phyloP scores from a whole-genome alignment of 2,888 invertebrate species.

The Synanthedon andrenaeformis region DNA sequence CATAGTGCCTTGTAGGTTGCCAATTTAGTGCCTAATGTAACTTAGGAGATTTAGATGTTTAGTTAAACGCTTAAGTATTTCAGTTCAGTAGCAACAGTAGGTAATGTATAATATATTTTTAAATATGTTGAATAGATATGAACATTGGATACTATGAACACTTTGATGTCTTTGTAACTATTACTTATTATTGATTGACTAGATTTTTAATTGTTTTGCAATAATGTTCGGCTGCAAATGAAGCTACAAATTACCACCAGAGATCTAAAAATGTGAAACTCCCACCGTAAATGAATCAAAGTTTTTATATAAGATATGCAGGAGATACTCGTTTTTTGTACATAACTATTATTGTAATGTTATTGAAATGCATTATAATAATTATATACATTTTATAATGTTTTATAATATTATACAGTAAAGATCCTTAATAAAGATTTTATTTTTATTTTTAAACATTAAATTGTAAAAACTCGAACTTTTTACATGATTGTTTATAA shows the following conservation, averaged over 20 bases:
- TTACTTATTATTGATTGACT: conserved; percentile 7
- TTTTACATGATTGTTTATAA: conserved; percentile 3
- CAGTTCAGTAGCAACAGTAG: too few species aligned
- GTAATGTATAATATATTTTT: too few species aligned
- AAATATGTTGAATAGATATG: too few species aligned
- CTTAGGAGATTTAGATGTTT: neutral
- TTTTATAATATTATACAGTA: conserved; percentile 19
- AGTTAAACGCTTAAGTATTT: neutral
- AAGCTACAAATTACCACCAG: conserved; percentile 55
- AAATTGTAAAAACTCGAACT: conserved; percentile 3
- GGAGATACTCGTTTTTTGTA: conserved; percentile 37
- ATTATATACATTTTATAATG: conserved; percentile 12
- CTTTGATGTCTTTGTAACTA: conserved; percentile 12
- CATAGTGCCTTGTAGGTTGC: conserved; percentile 73
- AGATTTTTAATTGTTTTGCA: neutral
- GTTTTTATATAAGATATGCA: conserved; percentile 44
- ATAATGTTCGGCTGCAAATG: conserved; percentile 4
- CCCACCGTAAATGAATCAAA: conserved; percentile 64
- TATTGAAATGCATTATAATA: conserved; percentile 23
- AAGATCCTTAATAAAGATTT: conserved; percentile 11
- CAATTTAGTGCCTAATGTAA: conserved; percentile 67
- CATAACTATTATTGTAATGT: conserved; percentile 30
- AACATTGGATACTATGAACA: conserved; percentile 9
- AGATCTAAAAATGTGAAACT: conserved; percentile 50
- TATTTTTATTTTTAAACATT: conserved; percentile 7